Evolutionary conservation across 1,140 invertebrate species (phyloP).

Genomic region (Lepidurus couesii): DNA sequence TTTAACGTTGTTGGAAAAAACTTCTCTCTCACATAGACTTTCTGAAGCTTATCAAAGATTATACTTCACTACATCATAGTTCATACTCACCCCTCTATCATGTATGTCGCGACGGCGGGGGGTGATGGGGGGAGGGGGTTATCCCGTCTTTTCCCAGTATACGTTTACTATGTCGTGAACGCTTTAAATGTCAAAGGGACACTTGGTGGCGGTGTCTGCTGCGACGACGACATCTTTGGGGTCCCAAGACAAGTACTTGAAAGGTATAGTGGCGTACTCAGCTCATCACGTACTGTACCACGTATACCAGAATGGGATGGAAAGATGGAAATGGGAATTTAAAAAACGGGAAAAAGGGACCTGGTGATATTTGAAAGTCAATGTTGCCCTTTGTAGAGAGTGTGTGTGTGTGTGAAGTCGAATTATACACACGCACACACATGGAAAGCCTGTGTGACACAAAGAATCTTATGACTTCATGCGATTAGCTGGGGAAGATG

Average conservation of each 20-base stretch:
- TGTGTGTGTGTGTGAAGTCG: no score
- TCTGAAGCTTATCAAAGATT: constrained; percentile 6
- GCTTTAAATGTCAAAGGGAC: no score
- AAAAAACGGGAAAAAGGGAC: no score
- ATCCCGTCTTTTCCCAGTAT: background rate
- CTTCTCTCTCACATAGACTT: background rate
- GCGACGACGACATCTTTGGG: no score
- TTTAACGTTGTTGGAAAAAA: background rate
- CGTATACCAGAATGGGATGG: no score
- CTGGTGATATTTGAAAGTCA: no score
- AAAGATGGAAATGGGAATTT: no score
- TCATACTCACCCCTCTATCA: background rate
- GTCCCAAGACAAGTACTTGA: no score
- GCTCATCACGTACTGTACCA: no score
- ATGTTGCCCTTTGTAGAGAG: no score
- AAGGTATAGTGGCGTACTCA: no score
- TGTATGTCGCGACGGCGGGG: background rate
- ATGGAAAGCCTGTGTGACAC: background rate
- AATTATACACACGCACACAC: background rate
- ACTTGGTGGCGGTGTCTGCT: no score
- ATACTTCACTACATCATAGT: background rate
- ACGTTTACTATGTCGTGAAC: background rate
- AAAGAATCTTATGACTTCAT: constrained; percentile 1
- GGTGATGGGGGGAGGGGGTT: background rate
- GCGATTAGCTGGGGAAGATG: background rate